A percentile compares a stretch with the other conserved stretches of the same genome.
Conservation (phyloP, 2,888 invertebrate genomes). For the Diachrysia chrysitis region DNA sequence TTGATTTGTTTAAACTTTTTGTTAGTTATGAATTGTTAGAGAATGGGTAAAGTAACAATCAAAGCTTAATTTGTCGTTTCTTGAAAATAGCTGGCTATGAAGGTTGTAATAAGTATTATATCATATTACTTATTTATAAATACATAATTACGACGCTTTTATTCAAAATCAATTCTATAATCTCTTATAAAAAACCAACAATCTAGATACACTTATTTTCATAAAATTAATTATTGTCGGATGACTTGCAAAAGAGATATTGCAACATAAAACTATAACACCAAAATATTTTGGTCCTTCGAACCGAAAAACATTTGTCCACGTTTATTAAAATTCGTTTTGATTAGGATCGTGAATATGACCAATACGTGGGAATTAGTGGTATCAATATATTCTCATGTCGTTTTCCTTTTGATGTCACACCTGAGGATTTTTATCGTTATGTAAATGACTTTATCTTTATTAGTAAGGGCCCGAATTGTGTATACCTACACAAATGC, state of each 20-base stretch:
- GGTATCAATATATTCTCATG: slow-evolving; percentile 16
- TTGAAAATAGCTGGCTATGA: background rate
- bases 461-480: slow-evolving; percentile 13
- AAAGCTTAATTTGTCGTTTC: background rate
- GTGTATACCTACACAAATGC: slow-evolving; percentile 5
- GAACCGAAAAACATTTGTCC: background rate
- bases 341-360: slow-evolving; percentile 5
- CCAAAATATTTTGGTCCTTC: background rate
- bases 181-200: too few relatives aligned
- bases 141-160: too few relatives aligned
- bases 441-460: slow-evolving; percentile 43
- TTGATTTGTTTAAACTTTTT: background rate
- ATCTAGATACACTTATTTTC: too few relatives aligned
- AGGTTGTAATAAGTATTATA: background rate
- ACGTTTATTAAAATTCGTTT: background rate
- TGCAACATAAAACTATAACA: too few relatives aligned
- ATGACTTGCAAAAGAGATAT: too few relatives aligned
- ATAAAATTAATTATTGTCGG: too few relatives aligned
- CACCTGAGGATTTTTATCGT: slow-evolving; percentile 29
- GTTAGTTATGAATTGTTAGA: background rate
- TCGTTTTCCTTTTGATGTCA: slow-evolving; percentile 20
- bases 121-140: too few relatives aligned
- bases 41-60: background rate
- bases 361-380: slow-evolving; percentile 40
- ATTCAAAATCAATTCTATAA: too few relatives aligned